Conservation (phyloP, 2,113 vertebrate species). For the Dissostichus mawsoni region DNA sequence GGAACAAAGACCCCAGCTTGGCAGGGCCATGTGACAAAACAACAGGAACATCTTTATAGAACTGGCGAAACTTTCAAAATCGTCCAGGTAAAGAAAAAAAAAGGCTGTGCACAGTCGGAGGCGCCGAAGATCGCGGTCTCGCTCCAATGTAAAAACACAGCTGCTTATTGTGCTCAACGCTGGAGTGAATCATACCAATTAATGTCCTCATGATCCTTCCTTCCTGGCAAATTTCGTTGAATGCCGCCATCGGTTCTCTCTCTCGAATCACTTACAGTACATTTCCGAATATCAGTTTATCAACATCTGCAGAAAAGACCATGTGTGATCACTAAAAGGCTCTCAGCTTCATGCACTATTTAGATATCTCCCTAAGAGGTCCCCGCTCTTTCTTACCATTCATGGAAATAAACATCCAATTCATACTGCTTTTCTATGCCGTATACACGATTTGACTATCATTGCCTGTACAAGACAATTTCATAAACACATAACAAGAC, state of each 20-base stretch:
- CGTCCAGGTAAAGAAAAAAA: constrained; percentile 54
- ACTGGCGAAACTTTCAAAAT: constrained; percentile 36
- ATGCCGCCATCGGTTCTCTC: constrained; percentile 32
- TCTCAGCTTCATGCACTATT: constrained; percentile 49
- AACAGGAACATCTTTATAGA: constrained; percentile 64
- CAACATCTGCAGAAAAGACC: constrained; percentile 65
- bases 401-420: constrained; percentile 48
- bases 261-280: constrained; percentile 16
- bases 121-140: constrained; percentile 9
- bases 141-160: constrained; percentile 53
- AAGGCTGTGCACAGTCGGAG: constrained; percentile 35
- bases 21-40: constrained; percentile 54
- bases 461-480: neutral
- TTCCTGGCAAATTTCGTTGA: constrained; percentile 62
- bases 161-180: constrained; percentile 47
- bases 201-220: constrained; percentile 66
- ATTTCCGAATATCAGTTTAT: constrained; percentile 46
- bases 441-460: neutral
- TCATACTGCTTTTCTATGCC: neutral
- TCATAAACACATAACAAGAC: constrained; percentile 36
- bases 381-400: constrained; percentile 43
- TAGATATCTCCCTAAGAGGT: constrained; percentile 28
- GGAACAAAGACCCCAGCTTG: constrained; percentile 62
- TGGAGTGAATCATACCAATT: constrained; percentile 66
- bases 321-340: constrained; percentile 52